Evolutionary conservation across 2,113 vertebrate species (phyloP).

Genomic region (Pomatostomus ruficeps): DNA sequence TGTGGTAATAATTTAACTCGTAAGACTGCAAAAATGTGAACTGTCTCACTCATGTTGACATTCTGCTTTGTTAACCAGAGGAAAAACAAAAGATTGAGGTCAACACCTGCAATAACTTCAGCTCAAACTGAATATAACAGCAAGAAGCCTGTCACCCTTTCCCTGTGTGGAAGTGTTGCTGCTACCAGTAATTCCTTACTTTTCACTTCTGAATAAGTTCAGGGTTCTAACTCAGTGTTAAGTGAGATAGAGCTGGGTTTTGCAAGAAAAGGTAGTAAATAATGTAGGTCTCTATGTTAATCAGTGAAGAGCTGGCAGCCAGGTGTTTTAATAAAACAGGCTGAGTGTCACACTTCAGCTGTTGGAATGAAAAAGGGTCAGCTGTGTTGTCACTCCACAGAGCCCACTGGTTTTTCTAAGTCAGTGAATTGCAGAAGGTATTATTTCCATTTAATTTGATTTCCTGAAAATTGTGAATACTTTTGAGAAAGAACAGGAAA

Average conservation of each 20-base stretch:
- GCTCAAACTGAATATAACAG: background rate
- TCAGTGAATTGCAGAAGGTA: background rate
- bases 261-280: background rate
- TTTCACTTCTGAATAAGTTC: background rate
- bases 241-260: background rate
- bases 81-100: slow-evolving; percentile 18
- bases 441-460: background rate
- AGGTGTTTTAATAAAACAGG: background rate
- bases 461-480: background rate
- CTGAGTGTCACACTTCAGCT: background rate
- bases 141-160: background rate
- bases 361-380: background rate
- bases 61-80: slow-evolving; percentile 48
- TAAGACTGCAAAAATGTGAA: slow-evolving; percentile 53
- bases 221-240: background rate
- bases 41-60: slow-evolving; percentile 29
- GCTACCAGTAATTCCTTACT: background rate
- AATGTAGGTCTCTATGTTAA: background rate
- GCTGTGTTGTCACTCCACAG: background rate
- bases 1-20: slow-evolving; percentile 36
- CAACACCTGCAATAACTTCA: slow-evolving; percentile 28
- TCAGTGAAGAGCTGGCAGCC: background rate
- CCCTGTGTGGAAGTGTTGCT: background rate
- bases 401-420: background rate
- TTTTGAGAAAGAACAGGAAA: background rate